Base-by-base conservation (phyloP, 2,797 vertebrate species). In the Microhierax caerulescens region DNA sequence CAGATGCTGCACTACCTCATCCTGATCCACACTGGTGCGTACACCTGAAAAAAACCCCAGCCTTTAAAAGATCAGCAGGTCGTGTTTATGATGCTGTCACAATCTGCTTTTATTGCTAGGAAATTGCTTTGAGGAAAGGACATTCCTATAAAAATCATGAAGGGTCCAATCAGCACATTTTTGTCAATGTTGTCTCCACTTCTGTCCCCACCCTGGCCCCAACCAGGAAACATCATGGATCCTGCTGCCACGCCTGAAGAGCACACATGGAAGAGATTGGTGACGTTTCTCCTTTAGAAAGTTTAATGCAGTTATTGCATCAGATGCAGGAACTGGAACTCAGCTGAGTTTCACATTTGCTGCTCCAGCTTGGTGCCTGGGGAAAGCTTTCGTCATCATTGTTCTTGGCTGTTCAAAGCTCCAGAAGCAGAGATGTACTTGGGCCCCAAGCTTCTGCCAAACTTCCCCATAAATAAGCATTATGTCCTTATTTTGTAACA, bases 271-370 rank as follows among this genome's bases (percentile, higher is more conserved):
- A 48, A 65, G 27, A 39, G 51, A 48, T 41, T 48, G 4, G 8
- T 41, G 45, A 72, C 11, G 4, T 25, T 73, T 75, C 59, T 90
- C 15, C 65, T 57, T 41, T 9, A 39, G 77, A 34, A 78, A 92
- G 45, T 53, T 54, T 53, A 45, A 67, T 0, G 0, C 41, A 50
- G 41, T 39, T 88, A 65, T 8, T 92, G 65, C 80, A 36, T 86
- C 85, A 88, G 90, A 78, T 73, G 37, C 88, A 59, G 65, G 77
- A 90, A 88, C 37, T 36, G 83, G 88, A 96, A 88, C 53, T 8
- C 0, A 0, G 14, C 20, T 39, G 61, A 24, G 25, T 88, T 86
- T 92, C 73, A 24, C 2, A 0, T 69, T 36, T 47, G 19, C 41
- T 60, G n/a, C 53, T 83, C 56, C 68, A 41, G 43, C 30, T 48